Conservation (phyloP, 2,888 invertebrate genomes). For the Platerodrilus igneus region DNA sequence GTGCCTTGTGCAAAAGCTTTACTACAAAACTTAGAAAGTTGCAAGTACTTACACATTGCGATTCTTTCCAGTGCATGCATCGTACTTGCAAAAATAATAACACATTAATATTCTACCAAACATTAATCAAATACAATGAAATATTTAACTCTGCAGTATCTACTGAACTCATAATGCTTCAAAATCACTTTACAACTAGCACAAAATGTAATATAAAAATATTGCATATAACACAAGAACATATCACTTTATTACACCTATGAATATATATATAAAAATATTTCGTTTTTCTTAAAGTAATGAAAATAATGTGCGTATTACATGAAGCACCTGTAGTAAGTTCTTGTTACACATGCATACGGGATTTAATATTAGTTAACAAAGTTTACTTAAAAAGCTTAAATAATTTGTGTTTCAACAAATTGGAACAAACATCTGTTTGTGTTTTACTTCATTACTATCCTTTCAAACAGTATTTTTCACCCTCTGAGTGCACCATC, state of each 20-base stretch:
- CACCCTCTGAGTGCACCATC: slow-evolving; percentile 1
- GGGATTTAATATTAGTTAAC: neutral
- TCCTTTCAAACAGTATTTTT: neutral
- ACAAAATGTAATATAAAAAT: no score
- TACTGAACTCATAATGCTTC: no score
- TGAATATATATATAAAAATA: slow-evolving; percentile 5
- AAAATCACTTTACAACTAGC: slow-evolving; percentile 1
- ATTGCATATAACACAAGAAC: slow-evolving; percentile 5
- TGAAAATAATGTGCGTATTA: slow-evolving; percentile 7
- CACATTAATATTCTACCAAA: slow-evolving; percentile 35
- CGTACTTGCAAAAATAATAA: slow-evolving; percentile 59
- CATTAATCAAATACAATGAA: neutral
- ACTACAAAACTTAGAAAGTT: slow-evolving; percentile 5
- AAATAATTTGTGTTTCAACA: slow-evolving; percentile 20
- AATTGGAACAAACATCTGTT: slow-evolving; percentile 17
- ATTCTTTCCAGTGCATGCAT: slow-evolving; percentile 87
- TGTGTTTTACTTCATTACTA: neutral
- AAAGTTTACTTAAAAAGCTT: slow-evolving; percentile 8
- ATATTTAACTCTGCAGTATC: no score
- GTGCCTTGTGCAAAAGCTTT: slow-evolving; percentile 10
- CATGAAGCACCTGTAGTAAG: slow-evolving; percentile 5
- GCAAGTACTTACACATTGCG: slow-evolving; percentile 80
- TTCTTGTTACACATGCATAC: slow-evolving; percentile 3
- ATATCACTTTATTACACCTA: neutral
- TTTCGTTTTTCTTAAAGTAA: slow-evolving; percentile 7